phyloP scores from a whole-genome alignment of 2,113 vertebrate species.

The Cebus imitator region DNA sequence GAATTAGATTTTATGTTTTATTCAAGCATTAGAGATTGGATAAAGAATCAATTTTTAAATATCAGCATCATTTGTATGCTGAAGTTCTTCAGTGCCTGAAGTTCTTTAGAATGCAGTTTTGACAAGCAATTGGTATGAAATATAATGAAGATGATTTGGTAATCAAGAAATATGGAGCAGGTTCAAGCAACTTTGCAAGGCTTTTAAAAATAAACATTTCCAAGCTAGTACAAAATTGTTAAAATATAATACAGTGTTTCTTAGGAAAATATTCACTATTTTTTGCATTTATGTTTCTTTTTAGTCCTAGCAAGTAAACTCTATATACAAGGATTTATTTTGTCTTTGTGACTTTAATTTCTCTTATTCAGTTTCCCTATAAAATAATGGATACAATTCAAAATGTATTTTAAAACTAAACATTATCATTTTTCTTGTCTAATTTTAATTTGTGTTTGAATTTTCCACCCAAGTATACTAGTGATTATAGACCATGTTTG shows the following conservation, averaged over 20 bases:
- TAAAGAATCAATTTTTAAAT: neutral
- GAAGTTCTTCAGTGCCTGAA: conserved; percentile 6
- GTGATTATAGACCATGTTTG: neutral
- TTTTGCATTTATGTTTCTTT: conserved; percentile 25
- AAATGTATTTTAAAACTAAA: conserved; percentile 48
- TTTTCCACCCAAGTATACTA: neutral
- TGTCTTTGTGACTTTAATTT: conserved; percentile 28
- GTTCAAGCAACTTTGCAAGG: conserved; percentile 36
- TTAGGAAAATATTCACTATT: neutral
- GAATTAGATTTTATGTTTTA: conserved; percentile 3
- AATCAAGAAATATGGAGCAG: conserved; percentile 43
- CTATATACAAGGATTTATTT: neutral
- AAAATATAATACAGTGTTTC: neutral
- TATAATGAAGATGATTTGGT: conserved; percentile 47
- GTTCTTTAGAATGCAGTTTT: conserved; percentile 26
- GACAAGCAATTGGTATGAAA: neutral
- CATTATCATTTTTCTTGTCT: neutral
- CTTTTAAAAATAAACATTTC: conserved; percentile 14
- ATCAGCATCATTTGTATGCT: neutral
- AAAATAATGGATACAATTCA: conserved; percentile 12
- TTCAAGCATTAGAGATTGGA: neutral
- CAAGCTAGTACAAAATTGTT: neutral
- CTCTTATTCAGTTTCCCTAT: conserved; percentile 21
- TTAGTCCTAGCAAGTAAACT: neutral
- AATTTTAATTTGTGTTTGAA: conserved; percentile 24